Base-by-base conservation (phyloP, 2,888 invertebrate species). In the Plebejus melissa region DNA sequence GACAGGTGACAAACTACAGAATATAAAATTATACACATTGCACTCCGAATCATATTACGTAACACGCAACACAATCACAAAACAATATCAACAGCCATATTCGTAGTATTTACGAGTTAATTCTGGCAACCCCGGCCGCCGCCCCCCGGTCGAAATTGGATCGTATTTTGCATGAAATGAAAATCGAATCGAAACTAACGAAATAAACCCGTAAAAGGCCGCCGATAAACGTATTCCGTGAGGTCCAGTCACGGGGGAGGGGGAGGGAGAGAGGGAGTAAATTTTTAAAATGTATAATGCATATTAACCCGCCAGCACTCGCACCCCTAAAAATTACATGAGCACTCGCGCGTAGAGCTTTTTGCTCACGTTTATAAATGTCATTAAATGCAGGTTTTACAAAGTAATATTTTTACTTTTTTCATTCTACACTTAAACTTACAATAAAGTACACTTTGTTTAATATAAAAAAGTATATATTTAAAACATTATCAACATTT, bases 131-230 rank as follows among this genome's bases (percentile, higher is more conserved):
- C 32, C 54, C 22, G 54, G 5, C 28, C 28, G 28, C 77, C 76
- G 77, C 81, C 84, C 82, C 83, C 86, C 81, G 80, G 82, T 75
- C 84, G 82, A 85, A 89, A 92, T 90, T 88, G 90, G 88, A 91
- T 90, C 90, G 88, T 86, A 88, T 90, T 90, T 92, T 91, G 91
- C 92, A 93, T 92, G 90, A 91, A 91, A 90, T 88, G 88, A 90
- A 90, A 90, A 91, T 90, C 86, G 86, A 87, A 90, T 90, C 85
- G 83, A 84, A 89, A 90, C 88, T 90, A 90, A 90, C 89, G 88
- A 87, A 91, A 90, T 90, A 88, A 87, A 81, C 82, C 80, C 80
- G 80, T 72, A 80, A 83, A 84, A 84, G 85, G 83, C 70, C 83
- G 82, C 81, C 85, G 83, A 80, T 82, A 81, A 81, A 80, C 80